These are phyloP conservation scores for Etia nguti DNA, from an alignment of 2,113 vertebrate species.

Conservation along the genomic window DNA sequence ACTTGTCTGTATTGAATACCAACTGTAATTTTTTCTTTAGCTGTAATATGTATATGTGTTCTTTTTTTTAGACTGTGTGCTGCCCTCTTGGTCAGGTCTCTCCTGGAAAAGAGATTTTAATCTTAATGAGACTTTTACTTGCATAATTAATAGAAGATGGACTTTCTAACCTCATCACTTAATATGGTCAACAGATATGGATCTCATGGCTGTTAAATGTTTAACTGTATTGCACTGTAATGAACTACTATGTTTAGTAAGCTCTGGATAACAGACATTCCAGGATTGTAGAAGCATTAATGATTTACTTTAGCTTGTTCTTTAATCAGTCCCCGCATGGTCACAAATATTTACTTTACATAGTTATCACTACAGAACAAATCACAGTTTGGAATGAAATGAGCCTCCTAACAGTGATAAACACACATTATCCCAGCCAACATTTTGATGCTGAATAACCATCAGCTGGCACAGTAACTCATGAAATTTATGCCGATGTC, in stretches of 20 bases:
- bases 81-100: background rate
- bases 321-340: background rate
- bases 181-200: background rate
- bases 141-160: background rate
- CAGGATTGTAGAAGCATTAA: background rate
- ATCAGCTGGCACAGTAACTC: background rate
- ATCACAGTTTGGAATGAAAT: background rate
- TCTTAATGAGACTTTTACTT: background rate
- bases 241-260: background rate
- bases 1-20: background rate
- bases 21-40: background rate
- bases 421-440: background rate
- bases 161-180: background rate
- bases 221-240: background rate
- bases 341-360: background rate
- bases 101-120: background rate
- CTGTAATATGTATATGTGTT: background rate
- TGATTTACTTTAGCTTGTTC: rapidly evolving
- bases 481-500: background rate
- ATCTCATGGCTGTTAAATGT: rapidly evolving
- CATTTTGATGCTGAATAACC: background rate
- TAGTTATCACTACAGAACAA: background rate
- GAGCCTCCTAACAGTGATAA: background rate
- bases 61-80: background rate
- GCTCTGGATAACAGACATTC: background rate